A percentile compares a stretch with the other conserved stretches of the same genome.
Conservation (phyloP, 2,888 invertebrate genomes). For the Drosophila emarginata region DNA sequence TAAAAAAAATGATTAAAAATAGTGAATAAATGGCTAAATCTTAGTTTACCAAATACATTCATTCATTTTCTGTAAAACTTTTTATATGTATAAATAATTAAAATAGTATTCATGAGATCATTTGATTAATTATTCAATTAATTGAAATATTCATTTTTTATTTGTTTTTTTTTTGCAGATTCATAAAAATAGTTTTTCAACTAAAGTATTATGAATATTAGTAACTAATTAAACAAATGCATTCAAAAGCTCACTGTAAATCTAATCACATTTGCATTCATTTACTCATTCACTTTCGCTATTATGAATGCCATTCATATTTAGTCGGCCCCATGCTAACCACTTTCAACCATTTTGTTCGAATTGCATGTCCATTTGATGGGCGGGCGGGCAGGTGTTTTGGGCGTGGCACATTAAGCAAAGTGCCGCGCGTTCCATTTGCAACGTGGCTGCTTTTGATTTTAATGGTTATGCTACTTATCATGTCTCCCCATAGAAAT, state of each 20-base stretch:
- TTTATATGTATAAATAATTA: too few relatives aligned
- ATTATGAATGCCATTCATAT: conserved; percentile 1
- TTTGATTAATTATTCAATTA: too few relatives aligned
- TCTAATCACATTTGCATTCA: not conserved
- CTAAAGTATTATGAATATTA: too few relatives aligned
- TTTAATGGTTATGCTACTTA: conserved; percentile 75
- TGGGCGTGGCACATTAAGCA: conserved; percentile 67
- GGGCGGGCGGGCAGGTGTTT: conserved; percentile 19
- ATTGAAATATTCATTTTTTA: too few relatives aligned
- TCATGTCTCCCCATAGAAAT: conserved; percentile 50
- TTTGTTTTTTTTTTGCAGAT: too few relatives aligned
- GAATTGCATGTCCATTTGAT: not conserved
- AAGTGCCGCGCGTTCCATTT: conserved; percentile 75
- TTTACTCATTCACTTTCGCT: not conserved
- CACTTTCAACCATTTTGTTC: not conserved
- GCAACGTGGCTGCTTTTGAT: conserved; percentile 65
- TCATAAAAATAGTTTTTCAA: too few relatives aligned
- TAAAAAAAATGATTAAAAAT: too few relatives aligned
- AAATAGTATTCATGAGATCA: too few relatives aligned
- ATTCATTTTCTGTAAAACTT: too few relatives aligned
- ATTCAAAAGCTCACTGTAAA: not conserved
- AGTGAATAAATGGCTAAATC: too few relatives aligned
- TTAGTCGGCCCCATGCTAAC: not conserved
- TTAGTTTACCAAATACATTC: too few relatives aligned
- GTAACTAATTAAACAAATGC: not conserved